Base-by-base conservation (phyloP, 2,113 vertebrate species). In the Desmodus rotundus region DNA sequence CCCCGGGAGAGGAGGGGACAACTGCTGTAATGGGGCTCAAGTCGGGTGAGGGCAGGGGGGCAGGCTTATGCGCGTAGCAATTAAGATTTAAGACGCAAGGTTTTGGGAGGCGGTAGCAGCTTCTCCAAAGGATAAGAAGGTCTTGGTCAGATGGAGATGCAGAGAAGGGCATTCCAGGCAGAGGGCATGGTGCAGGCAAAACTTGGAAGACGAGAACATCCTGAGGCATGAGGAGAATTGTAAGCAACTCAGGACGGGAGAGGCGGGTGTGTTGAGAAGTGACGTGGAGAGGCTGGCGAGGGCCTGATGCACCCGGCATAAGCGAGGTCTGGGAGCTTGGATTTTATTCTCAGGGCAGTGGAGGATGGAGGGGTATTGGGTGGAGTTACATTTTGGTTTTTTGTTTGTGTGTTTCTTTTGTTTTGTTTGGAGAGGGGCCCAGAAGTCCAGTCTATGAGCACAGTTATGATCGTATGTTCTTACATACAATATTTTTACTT, bases 401-500 rank as follows among this genome's bases (percentile, higher is more conserved):
- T 89, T 33, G n/a, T 87, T n/a, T 36, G 31, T 36, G 56, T 87
- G 68, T 93, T 78, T 63, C 50, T 47, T 87, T 52, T 6, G 15
- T 45, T 74, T 87, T 33, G 43, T 78, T 81, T 83, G 19, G 41
- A 52, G 36, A 11, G 45, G n/a, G 74, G 14, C 45, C 76, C 54
- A 81, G 38, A 86, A 56, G 68, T 74, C 33, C n/a, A 67, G n/a
- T 61, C 83, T 68, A 5, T 16, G 43, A 83, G 24, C 80, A 52
- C 61, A 65, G 65, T 91, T 95, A 31, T 67, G 54, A 88, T 91
- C 73, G 80, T 61, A 72, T 91, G 86, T 89, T 94, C 47, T 83
- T 83, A 74, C 85, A 89, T 47, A 81, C 47, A 80, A 33, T 45
- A 52, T 89, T 92, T 26, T 87, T 87, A 38, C 93, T 81, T 47